phyloP scores from a whole-genome alignment of 2,113 vertebrate species.

The Solea solea region DNA sequence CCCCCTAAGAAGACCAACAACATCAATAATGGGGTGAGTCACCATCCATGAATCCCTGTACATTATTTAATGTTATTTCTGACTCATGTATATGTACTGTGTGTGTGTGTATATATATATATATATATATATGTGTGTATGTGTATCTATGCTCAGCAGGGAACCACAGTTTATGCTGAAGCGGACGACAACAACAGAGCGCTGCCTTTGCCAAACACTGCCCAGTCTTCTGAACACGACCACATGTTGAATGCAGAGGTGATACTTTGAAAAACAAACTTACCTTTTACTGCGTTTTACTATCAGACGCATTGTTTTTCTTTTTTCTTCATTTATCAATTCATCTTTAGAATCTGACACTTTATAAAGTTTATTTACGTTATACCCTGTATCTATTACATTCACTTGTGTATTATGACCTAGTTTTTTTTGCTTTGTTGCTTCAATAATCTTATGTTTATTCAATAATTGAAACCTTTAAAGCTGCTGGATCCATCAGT shows the following conservation, averaged over 20 bases:
- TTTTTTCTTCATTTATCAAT: neutral
- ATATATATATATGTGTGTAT: too few species aligned
- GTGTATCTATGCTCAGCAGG: conserved; percentile 38
- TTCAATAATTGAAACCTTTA: neutral
- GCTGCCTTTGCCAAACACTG: conserved; percentile 29
- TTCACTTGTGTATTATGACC: too few species aligned
- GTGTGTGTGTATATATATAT: too few species aligned
- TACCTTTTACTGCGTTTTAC: too few species aligned
- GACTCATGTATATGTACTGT: neutral
- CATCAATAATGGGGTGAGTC: conserved; percentile 79
- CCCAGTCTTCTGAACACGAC: conserved; percentile 65
- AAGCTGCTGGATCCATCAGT: neutral
- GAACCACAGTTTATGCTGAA: neutral
- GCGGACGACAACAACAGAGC: conserved; percentile 8
- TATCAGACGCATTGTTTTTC: neutral
- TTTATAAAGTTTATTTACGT: too few species aligned
- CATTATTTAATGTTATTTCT: neutral
- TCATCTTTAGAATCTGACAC: too few species aligned
- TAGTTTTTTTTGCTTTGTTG: neutral
- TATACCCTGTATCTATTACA: too few species aligned
- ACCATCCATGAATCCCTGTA: neutral
- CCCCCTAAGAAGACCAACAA: conserved; percentile 80
- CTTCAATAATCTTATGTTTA: neutral
- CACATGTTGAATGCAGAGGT: neutral
- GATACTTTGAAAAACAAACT: neutral